A percentile compares a stretch with the other conserved stretches of the same genome.
These are phyloP conservation scores for Elymnias hypermnestra DNA, from an alignment of 1,140 invertebrate genomes.

Conservation along the genomic window DNA sequence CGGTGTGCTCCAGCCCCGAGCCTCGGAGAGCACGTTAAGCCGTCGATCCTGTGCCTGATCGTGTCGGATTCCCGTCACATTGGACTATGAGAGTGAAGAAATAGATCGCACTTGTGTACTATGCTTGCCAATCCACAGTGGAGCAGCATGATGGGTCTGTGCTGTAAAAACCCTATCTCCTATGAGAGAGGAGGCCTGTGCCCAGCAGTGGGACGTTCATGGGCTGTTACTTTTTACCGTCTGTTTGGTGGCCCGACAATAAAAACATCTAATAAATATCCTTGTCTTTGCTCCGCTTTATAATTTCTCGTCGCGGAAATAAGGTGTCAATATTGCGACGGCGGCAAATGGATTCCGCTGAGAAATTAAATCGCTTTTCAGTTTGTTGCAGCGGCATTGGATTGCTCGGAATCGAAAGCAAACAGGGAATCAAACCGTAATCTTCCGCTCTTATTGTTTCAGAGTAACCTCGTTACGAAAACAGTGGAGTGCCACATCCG, in stretches of 20 bases:
- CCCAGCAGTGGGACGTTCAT: too few species aligned
- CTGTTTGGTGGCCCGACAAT: conserved; percentile 2
- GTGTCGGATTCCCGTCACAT: too few species aligned
- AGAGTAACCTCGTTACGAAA: background rate
- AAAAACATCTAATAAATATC: conserved; percentile 15
- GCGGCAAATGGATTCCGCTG: conserved; percentile 5
- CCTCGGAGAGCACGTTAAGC: too few species aligned
- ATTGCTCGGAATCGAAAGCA: conserved; percentile 22
- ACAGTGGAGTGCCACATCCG: too few species aligned
- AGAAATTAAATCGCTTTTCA: conserved; percentile 18
- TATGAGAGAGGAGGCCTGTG: too few species aligned
- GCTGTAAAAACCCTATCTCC: too few species aligned
- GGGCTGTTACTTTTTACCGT: background rate
- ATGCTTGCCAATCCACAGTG: too few species aligned
- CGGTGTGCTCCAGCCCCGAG: too few species aligned
- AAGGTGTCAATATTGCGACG: conserved; percentile 21
- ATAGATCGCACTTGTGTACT: too few species aligned
- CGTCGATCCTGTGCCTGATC: too few species aligned
- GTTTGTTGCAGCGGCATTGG: conserved; percentile 9
- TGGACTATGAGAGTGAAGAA: too few species aligned
- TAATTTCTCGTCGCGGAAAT: conserved; percentile 18
- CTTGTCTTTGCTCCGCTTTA: conserved; percentile 18
- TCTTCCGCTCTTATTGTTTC: conserved; percentile 9
- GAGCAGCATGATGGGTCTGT: too few species aligned
- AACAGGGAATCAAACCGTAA: conserved; percentile 14